These are phyloP conservation scores for Centrocercus urophasianus DNA, from an alignment of 2,113 vertebrate species.

Conservation along the genomic window DNA sequence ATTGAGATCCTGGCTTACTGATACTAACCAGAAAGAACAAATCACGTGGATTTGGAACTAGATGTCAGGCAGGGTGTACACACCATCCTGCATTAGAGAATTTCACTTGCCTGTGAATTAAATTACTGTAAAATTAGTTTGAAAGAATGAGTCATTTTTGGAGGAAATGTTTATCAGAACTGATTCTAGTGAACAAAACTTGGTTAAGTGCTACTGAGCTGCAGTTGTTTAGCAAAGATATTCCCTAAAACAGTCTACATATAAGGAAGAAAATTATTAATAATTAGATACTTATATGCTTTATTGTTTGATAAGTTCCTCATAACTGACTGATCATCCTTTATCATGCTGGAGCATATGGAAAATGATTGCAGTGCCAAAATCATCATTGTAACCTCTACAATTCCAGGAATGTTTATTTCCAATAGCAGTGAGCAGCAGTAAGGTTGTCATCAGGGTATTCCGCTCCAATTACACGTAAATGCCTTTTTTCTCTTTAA, in stretches of 20 bases:
- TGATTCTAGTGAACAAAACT: neutral
- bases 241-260: neutral
- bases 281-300: neutral
- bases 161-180: neutral
- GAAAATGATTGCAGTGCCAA: neutral
- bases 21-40: neutral
- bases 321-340: neutral
- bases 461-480: neutral
- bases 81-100: neutral
- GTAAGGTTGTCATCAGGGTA: neutral
- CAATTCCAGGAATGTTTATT: constrained; percentile 5
- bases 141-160: neutral
- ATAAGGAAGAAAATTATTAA: neutral
- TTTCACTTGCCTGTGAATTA: neutral
- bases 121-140: neutral
- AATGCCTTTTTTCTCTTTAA: neutral
- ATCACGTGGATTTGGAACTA: neutral
- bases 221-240: neutral
- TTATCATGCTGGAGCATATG: neutral
- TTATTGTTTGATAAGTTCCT: neutral
- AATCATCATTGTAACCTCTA: neutral
- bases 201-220: neutral
- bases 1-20: neutral
- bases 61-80: neutral
- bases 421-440: neutral